Conservation (phyloP, 1,140 invertebrate genomes). For the Anagrus nilaparvatae region DNA sequence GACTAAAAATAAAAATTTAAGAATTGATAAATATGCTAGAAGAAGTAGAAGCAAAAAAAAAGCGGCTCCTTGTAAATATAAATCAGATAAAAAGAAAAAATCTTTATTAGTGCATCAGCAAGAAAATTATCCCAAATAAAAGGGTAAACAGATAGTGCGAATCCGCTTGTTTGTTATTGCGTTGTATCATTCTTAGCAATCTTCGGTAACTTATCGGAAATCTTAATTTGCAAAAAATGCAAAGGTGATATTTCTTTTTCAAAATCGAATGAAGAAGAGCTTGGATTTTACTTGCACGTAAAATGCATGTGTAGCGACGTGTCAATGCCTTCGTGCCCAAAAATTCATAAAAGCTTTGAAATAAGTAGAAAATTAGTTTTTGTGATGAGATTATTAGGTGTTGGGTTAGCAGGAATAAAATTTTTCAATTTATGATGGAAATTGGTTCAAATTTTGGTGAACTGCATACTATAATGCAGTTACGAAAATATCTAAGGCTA, state of each 20-base stretch:
- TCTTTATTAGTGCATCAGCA: too few species aligned
- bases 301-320: constrained; percentile 2
- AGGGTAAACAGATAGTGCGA: too few species aligned
- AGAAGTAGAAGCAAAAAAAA: too few species aligned
- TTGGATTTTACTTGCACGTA: constrained; percentile 11
- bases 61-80: too few species aligned
- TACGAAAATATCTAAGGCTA: constrained; percentile 12
- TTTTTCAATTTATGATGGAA: constrained; percentile 13
- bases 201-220: too few species aligned
- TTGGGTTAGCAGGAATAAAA: constrained; percentile 11
- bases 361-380: constrained; percentile 13
- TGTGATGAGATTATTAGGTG: constrained; percentile 11
- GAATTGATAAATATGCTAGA: too few species aligned
- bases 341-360: constrained; percentile 13
- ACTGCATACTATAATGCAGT: constrained; percentile 11
- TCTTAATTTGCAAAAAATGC: too few species aligned
- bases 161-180: too few species aligned
- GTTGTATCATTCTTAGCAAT: too few species aligned
- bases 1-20: too few species aligned
- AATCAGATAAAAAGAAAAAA: too few species aligned
- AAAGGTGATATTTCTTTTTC: constrained; percentile 11
- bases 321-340: constrained; percentile 6
- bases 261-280: constrained; percentile 4
- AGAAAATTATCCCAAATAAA: too few species aligned
- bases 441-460: constrained; percentile 6